Percentiles rank a stretch among this genome's conserved stretches.
phyloP scores from a whole-genome alignment of 1,140 invertebrate genomes.

The Pseudobourletiella spinata region DNA sequence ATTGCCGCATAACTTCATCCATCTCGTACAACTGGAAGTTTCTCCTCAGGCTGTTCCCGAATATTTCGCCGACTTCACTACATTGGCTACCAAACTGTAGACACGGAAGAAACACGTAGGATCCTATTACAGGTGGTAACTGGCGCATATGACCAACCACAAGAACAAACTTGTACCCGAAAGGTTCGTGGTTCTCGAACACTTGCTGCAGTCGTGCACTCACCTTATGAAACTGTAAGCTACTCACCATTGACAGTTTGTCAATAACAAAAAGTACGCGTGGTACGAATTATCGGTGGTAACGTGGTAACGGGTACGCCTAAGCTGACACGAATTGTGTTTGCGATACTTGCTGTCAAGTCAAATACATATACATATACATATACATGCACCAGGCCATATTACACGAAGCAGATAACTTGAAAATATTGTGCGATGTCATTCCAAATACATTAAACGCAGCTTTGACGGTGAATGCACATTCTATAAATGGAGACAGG shows the following conservation, averaged over 20 bases:
- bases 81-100: neutral
- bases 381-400: too few species aligned
- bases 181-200: conserved; percentile 33
- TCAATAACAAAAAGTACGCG: conserved; percentile 43
- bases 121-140: conserved; percentile 33
- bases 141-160: conserved; percentile 36
- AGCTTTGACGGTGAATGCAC: too few species aligned
- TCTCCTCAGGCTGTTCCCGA: conserved; percentile 5
- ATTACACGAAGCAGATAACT: too few species aligned
- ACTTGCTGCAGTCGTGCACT: conserved; percentile 39
- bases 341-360: too few species aligned
- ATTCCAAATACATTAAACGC: too few species aligned
- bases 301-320: too few species aligned
- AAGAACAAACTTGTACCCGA: conserved; percentile 31
- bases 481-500: too few species aligned
- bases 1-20: conserved; percentile 20
- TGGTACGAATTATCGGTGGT: too few species aligned
- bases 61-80: neutral
- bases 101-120: conserved; percentile 5
- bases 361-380: too few species aligned
- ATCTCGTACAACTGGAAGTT: conserved; percentile 14
- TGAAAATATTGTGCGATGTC: too few species aligned
- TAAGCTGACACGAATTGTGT: too few species aligned
- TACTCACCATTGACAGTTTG: conserved; percentile 41
- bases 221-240: conserved; percentile 34